Percentiles rank a stretch among this genome's conserved stretches.
These are phyloP conservation scores for Elachura formosa DNA, from an alignment of 2,113 vertebrate genomes.

Conservation along the genomic window DNA sequence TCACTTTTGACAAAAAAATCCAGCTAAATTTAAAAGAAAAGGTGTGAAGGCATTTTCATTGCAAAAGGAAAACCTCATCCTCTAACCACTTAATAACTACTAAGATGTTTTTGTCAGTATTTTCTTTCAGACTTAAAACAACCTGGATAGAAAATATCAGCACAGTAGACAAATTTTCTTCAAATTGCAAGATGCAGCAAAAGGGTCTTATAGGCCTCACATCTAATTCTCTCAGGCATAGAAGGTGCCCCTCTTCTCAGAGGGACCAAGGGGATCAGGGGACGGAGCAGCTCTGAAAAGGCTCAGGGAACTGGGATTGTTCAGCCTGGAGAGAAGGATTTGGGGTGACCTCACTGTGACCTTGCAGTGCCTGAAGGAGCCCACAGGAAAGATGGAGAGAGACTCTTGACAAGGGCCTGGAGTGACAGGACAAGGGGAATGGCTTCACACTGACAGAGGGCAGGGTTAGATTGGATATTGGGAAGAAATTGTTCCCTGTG, in stretches of 20 bases:
- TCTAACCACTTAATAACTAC: background rate
- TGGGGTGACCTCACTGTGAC: background rate
- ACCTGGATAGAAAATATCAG: background rate
- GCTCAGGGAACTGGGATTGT: background rate
- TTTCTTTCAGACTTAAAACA: background rate
- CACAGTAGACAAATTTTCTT: background rate
- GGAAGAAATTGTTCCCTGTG: background rate
- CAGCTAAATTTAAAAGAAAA: background rate
- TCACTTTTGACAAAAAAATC: background rate
- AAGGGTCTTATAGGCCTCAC: background rate
- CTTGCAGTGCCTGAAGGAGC: background rate
- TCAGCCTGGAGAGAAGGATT: background rate
- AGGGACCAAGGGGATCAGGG: background rate
- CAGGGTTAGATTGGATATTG: fast-evolving
- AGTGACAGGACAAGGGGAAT: background rate
- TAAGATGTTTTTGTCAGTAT: background rate
- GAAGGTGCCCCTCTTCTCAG: background rate
- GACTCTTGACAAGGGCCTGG: background rate
- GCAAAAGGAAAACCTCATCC: background rate
- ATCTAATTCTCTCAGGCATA: background rate
- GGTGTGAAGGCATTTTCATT: background rate
- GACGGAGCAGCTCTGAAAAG: background rate
- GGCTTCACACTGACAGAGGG: background rate
- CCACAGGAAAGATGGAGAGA: background rate
- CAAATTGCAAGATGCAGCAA: background rate